phyloP scores from a whole-genome alignment of 2,113 vertebrate species.

The Synodontis membranacea region DNA sequence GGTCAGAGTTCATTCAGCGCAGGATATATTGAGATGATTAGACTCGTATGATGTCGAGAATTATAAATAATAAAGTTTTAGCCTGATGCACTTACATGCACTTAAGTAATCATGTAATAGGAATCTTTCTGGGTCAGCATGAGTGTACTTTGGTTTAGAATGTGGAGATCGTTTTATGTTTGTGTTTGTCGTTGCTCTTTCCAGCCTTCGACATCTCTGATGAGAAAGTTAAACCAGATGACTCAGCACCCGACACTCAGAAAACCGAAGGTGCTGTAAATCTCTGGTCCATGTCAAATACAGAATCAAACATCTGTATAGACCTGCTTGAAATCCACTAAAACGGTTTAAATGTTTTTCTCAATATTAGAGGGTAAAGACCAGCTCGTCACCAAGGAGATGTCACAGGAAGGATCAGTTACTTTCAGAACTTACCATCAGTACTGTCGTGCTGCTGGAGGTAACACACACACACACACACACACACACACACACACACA shows the following conservation, averaged over 20 bases:
- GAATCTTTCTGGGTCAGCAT: not conserved
- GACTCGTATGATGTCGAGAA: not conserved
- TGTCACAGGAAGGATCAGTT: slow-evolving; percentile 64
- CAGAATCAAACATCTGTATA: not conserved
- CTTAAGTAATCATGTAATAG: not conserved
- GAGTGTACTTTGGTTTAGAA: not conserved
- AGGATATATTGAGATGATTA: not conserved
- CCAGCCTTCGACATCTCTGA: slow-evolving; percentile 75
- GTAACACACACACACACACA: slow-evolving; percentile 54
- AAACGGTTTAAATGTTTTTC: not conserved
- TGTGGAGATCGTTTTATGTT: not conserved
- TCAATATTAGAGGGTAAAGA: slow-evolving; percentile 43
- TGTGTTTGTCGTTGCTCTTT: slow-evolving; percentile 49
- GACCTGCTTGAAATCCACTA: not conserved
- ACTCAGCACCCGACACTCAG: slow-evolving; percentile 35
- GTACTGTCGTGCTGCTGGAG: slow-evolving; percentile 80
- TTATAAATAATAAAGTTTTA: not conserved
- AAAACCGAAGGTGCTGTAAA: slow-evolving; percentile 55
- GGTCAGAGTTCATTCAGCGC: slow-evolving; percentile 59
- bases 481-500: not conserved
- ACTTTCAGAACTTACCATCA: slow-evolving; percentile 73
- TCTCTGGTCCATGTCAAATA: not conserved
- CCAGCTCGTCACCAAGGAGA: slow-evolving; percentile 71
- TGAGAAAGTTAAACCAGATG: slow-evolving; percentile 56
- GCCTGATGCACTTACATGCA: not conserved